phyloP scores from a whole-genome alignment of 2,888 invertebrate genomes.

The Dryadula phaetusa region DNA sequence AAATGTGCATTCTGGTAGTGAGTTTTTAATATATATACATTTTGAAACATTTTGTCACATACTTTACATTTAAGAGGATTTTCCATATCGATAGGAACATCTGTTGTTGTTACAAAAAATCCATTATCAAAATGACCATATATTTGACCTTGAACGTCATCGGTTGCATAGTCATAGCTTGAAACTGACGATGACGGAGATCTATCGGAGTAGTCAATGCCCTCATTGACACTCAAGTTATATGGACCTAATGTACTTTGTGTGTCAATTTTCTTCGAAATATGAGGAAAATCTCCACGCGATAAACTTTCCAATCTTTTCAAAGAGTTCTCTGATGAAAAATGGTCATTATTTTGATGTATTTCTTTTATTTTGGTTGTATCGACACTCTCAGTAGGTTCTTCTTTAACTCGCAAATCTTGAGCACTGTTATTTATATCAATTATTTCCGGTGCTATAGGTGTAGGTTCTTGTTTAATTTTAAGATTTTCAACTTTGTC shows the following conservation, averaged over 20 bases:
- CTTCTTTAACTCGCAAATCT: constrained; percentile 72
- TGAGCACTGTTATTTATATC: constrained; percentile 61
- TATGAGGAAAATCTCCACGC: constrained; percentile 88
- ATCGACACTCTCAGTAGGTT: constrained; percentile 67
- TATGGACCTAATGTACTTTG: constrained; percentile 62
- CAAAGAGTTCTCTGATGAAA: constrained; percentile 87
- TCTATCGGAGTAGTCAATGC: constrained; percentile 78
- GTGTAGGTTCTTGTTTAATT: constrained; percentile 63
- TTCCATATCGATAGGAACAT: constrained; percentile 95
- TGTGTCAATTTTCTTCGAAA: constrained; percentile 63
- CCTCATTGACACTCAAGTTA: constrained; percentile 71
- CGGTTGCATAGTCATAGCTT: constrained; percentile 83
- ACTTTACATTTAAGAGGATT: constrained; percentile 96
- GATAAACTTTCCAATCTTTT: constrained; percentile 92
- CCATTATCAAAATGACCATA: constrained; percentile 90
- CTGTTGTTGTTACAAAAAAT: constrained; percentile 88
- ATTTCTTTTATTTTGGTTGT: constrained; percentile 57
- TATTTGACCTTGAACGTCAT: constrained; percentile 86
- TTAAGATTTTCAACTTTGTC: constrained; percentile 56
- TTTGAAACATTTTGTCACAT: constrained; percentile 97
- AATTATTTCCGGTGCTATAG: constrained; percentile 63
- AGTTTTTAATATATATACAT: constrained; percentile 95
- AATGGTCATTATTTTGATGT: constrained; percentile 55
- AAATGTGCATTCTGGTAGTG: constrained; percentile 98
- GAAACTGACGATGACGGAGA: constrained; percentile 86